A percentile compares a stretch with the other conserved stretches of the same genome.
Evolutionary conservation across 1,140 invertebrate species (phyloP).

Genomic region (Holotrichia oblita): DNA sequence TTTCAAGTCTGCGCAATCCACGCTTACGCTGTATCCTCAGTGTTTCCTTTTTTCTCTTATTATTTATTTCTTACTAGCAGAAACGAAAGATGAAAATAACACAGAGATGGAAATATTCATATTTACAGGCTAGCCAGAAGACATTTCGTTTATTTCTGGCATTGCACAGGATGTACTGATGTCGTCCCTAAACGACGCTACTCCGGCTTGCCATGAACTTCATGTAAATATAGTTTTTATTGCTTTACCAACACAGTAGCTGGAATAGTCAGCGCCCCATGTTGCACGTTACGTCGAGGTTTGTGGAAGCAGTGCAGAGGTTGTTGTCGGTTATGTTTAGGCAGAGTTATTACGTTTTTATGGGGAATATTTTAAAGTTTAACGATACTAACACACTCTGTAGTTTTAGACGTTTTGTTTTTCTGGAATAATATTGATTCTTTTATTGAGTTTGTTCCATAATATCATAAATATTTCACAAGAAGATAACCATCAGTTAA

Average conservation of each 20-base stretch:
- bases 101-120: not conserved
- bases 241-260: too few species aligned
- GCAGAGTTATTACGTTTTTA: too few species aligned
- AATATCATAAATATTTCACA: too few species aligned
- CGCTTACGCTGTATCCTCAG: not conserved
- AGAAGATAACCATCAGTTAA: too few species aligned
- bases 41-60: not conserved
- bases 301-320: not conserved
- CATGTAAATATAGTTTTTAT: slow-evolving; percentile 14
- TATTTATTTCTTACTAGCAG: not conserved
- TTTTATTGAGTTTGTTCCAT: too few species aligned
- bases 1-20: not conserved
- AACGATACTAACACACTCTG: too few species aligned
- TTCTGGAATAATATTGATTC: too few species aligned
- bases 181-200: not conserved
- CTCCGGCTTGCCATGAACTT: too few species aligned
- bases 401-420: too few species aligned
- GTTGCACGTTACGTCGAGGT: not conserved
- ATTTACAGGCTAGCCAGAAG: not conserved
- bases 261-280: not conserved
- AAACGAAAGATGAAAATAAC: not conserved
- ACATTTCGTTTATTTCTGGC: not conserved
- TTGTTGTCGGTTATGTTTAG: not conserved
- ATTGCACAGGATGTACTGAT: slow-evolving; percentile 3
- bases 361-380: too few species aligned